phyloP scores from a whole-genome alignment of 2,888 invertebrate genomes.

The Lapara coniferarum region DNA sequence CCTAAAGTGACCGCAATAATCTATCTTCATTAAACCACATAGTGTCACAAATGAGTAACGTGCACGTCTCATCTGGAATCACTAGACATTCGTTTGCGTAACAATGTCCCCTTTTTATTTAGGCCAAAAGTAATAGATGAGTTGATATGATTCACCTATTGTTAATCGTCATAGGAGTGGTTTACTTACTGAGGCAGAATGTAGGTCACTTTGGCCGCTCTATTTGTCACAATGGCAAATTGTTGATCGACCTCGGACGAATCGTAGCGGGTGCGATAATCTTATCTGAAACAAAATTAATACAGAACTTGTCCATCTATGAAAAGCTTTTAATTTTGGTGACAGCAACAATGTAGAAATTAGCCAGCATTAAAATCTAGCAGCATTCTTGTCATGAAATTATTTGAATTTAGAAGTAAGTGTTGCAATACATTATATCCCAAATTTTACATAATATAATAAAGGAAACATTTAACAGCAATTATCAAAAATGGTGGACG shows the following conservation, averaged over 20 bases:
- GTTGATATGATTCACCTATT: constrained; percentile 70
- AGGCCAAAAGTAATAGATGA: constrained; percentile 60
- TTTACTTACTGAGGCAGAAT: constrained; percentile 69
- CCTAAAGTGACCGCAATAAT: constrained; percentile 35
- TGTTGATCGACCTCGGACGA: constrained; percentile 77
- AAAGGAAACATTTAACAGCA: not conserved
- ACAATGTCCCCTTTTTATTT: constrained; percentile 49
- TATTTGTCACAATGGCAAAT: constrained; percentile 78
- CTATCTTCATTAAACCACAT: constrained; percentile 22
- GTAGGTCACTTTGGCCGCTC: constrained; percentile 80
- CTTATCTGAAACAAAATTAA: constrained; percentile 61
- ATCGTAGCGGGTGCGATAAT: constrained; percentile 68
- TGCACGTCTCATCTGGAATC: constrained; percentile 30
- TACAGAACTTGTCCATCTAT: constrained; percentile 3
- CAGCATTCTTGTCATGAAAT: too few species aligned
- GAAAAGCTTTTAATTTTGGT: constrained; percentile 27
- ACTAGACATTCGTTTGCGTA: constrained; percentile 28
- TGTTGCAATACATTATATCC: too few species aligned
- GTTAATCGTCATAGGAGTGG: constrained; percentile 76
- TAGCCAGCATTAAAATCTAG: too few species aligned
- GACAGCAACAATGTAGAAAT: too few species aligned
- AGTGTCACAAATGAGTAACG: constrained; percentile 15
- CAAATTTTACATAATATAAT: too few species aligned
- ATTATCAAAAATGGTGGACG: too few species aligned
- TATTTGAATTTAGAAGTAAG: too few species aligned